Evolutionary conservation across 2,888 invertebrate genomes (phyloP), one percentile per base, ranked within the genome.

Genomic region (Subacronicta megacephala): DNA sequence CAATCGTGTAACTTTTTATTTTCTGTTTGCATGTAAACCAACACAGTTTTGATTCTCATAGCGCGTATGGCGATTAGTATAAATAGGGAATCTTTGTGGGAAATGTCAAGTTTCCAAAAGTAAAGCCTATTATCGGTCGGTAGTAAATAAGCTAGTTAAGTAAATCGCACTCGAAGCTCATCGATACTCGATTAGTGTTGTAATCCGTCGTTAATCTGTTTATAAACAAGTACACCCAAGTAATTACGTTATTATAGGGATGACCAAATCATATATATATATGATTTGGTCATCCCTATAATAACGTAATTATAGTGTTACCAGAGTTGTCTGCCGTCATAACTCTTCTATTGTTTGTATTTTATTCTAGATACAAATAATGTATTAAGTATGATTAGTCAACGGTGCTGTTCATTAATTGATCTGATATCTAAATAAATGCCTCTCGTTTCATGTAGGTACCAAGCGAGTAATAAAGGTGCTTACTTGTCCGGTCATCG

Each of bases 351-450:
- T 31, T 31, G 31, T 31, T n/a, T 31, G 5, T 31, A n/a, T 5
- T 7, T 35, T 20, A 20, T 36, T 45, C 20, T 13, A n/a, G 15
- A 41, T 20, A 18, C 20, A 45, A 45, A 13, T 35, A 1, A 4
- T 18, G 18, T 15, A 17, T 10, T 15, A 17, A n/a, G n/a, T n/a
- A 37, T 46, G 38, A 23, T 26, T 26, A 38, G 38, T 38, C 47
- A 47, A 47, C 15, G 20, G 40, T 41, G 15, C 40, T 15, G 38
- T 31, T 40, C 15, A 36, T n/a, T 33, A 15, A 41, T 9, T 33
- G 20, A 49, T 41, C 15, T 40, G 33, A 41, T 41, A n/a, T n/a
- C n/a, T n/a, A 41, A 41, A 41, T 49, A 33, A 33, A 33, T 43
- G 16, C 13, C 6, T 15, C 16, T 37, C 12, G 13, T 13, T 13